phyloP scores from a whole-genome alignment of 2,888 invertebrate species.

The Marronus borbonicus region DNA sequence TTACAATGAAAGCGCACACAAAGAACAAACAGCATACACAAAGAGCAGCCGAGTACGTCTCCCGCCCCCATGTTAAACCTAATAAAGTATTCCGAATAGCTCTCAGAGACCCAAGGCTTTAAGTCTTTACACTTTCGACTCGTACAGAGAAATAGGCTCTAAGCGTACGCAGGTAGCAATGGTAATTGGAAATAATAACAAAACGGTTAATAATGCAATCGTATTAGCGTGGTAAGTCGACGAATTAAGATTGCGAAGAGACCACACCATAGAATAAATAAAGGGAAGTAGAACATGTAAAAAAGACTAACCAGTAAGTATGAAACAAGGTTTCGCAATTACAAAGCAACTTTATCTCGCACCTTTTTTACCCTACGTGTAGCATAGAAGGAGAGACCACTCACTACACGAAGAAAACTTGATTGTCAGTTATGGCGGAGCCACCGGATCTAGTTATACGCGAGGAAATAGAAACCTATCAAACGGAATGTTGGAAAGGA shows the following conservation, averaged over 20 bases:
- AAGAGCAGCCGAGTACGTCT: background rate
- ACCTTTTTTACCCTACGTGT: constrained; percentile 54
- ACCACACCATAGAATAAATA: constrained; percentile 9
- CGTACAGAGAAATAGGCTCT: background rate
- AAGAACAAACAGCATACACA: constrained; percentile 29
- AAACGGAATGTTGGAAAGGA: constrained; percentile 1
- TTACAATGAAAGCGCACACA: constrained; percentile 33
- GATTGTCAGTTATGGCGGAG: constrained; percentile 2
- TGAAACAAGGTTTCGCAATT: constrained; percentile 55
- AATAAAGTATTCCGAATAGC: constrained; percentile 38
- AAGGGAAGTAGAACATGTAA: constrained; percentile 23
- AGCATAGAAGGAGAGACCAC: constrained; percentile 50
- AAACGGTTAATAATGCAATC: constrained; percentile 45
- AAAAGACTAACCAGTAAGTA: constrained; percentile 44
- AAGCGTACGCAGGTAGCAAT: constrained; percentile 16
- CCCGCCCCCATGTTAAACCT: constrained; percentile 26
- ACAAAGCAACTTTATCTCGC: constrained; percentile 53
- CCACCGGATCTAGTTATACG: background rate
- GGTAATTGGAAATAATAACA: constrained; percentile 50
- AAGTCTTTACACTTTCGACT: constrained; percentile 24
- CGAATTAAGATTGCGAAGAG: constrained; percentile 43
- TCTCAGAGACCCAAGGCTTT: constrained; percentile 4
- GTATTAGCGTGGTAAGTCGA: constrained; percentile 41
- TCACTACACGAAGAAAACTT: constrained; percentile 38
- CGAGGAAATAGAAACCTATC: background rate